Percentiles rank a stretch among this genome's conserved stretches.
Evolutionary conservation across 2,797 vertebrate species (phyloP).

Genomic region (Synaphobranchus kaupii): DNA sequence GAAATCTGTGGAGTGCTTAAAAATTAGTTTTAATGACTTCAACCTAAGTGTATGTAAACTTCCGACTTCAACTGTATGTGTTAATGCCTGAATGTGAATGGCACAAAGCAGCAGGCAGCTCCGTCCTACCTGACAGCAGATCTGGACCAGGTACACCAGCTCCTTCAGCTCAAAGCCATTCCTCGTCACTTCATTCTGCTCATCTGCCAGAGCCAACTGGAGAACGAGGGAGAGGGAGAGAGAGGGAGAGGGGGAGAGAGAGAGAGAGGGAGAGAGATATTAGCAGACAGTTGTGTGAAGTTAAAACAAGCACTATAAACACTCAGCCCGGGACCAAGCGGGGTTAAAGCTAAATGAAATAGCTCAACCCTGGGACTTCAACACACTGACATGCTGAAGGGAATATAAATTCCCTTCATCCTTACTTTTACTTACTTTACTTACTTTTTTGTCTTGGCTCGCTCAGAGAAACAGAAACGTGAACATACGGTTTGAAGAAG

Average conservation of each 20-base stretch:
- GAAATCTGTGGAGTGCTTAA: too few species aligned
- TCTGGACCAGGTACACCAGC: constrained; percentile 94
- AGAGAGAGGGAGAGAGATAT: constrained; percentile 25
- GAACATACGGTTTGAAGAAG: neutral
- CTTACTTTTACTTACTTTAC: too few species aligned
- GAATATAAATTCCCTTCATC: neutral
- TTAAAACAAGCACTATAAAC: neutral
- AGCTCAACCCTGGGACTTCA: neutral
- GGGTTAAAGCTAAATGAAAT: neutral
- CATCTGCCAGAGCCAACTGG: constrained; percentile 86
- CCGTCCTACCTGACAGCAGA: constrained; percentile 91
- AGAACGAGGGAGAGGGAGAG: constrained; percentile 48
- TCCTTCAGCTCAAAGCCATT: constrained; percentile 95
- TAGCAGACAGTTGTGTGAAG: neutral
- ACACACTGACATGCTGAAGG: neutral
- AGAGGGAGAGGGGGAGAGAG: constrained; percentile 60
- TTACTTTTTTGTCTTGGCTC: neutral
- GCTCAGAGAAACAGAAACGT: neutral
- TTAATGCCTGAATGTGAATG: constrained; percentile 12
- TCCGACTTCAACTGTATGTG: too few species aligned
- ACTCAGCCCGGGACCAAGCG: neutral
- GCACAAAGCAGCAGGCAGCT: neutral
- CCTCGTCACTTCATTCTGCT: constrained; percentile 88
- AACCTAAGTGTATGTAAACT: too few species aligned
- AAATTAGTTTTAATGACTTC: too few species aligned